These are phyloP conservation scores for Rhingia rostrata DNA, from an alignment of 2,888 invertebrate species.

Conservation along the genomic window DNA sequence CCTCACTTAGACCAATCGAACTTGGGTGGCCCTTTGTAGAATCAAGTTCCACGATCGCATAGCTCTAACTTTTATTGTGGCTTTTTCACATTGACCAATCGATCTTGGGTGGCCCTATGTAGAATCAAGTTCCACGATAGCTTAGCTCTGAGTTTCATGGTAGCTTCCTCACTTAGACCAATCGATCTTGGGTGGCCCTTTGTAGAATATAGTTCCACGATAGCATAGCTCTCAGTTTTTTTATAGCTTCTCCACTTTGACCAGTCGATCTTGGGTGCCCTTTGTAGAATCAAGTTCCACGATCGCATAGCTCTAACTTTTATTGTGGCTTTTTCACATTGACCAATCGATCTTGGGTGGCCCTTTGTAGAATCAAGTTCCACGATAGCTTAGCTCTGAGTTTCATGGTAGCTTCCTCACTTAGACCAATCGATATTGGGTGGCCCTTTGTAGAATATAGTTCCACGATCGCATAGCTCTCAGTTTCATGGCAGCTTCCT, in stretches of 20 bases:
- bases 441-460: no score
- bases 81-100: neutral
- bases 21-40: no score
- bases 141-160: neutral
- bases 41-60: no score
- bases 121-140: neutral
- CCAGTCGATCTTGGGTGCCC: neutral
- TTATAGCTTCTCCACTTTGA: neutral
- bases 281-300: neutral
- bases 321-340: neutral
- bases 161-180: neutral
- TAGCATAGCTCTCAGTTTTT: neutral
- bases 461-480: no score
- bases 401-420: no score
- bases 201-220: neutral
- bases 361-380: no score
- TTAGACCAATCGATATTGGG: no score
- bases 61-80: no score
- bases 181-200: neutral
- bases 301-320: neutral
- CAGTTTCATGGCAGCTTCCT: no score
- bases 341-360: no score
- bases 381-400: no score
- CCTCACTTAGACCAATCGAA: no score
- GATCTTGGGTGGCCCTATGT: neutral